phyloP scores from a whole-genome alignment of 2,113 vertebrate species.

The Alethe castanea region DNA sequence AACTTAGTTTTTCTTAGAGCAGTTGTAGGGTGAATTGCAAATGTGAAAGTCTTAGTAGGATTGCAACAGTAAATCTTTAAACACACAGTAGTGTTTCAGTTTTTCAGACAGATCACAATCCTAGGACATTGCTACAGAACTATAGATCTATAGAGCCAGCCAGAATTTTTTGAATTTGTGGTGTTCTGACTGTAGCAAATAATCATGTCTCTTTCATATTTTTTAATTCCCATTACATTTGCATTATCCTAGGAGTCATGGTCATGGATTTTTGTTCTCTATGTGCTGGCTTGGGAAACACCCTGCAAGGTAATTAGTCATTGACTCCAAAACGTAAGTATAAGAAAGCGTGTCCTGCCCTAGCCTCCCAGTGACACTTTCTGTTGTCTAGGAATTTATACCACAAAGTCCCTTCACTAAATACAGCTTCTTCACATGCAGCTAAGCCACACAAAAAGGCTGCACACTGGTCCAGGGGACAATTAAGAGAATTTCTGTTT shows the following conservation, averaged over 20 bases:
- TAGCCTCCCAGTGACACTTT: background rate
- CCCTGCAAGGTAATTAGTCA: background rate
- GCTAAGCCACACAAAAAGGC: background rate
- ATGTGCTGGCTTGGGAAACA: background rate
- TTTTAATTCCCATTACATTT: background rate
- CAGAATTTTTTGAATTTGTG: background rate
- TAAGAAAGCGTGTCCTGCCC: background rate
- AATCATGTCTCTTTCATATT: background rate
- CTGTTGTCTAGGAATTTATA: background rate
- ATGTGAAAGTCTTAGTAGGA: background rate
- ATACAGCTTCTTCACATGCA: background rate
- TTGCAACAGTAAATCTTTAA: background rate
- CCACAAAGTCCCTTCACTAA: background rate
- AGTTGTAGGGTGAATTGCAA: background rate
- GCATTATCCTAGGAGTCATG: background rate
- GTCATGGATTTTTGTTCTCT: background rate
- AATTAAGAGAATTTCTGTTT: background rate
- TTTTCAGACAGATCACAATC: background rate
- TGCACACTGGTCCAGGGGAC: background rate
- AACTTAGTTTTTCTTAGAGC: background rate
- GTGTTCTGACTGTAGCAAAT: background rate
- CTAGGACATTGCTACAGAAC: background rate
- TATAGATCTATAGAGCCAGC: background rate
- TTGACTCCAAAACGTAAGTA: background rate
- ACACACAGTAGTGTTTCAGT: accelerated